These are phyloP conservation scores for Adela reaumurella DNA, from an alignment of 2,888 invertebrate species.

Conservation along the genomic window DNA sequence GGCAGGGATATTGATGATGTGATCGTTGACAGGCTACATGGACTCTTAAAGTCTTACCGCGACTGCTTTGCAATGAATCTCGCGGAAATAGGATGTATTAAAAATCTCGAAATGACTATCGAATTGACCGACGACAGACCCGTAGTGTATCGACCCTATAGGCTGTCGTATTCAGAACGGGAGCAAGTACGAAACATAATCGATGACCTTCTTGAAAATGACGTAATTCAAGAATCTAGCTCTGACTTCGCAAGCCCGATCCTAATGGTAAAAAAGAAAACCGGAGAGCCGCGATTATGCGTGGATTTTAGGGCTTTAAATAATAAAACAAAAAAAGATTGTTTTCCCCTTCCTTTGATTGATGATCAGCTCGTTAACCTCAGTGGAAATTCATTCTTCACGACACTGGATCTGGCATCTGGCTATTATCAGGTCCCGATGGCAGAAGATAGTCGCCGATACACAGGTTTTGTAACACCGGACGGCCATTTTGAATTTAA, in stretches of 20 bases:
- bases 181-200: constrained; percentile 2
- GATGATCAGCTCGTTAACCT: constrained; percentile 19
- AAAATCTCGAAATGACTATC: background rate
- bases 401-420: constrained; percentile 18
- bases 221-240: constrained; percentile 4
- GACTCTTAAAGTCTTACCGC: no score
- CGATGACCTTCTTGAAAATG: background rate
- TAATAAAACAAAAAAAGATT: constrained; percentile 14
- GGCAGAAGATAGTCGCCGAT: constrained; percentile 13
- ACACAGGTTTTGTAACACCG: constrained; percentile 20
- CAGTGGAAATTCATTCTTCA: constrained; percentile 17
- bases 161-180: constrained; percentile 4
- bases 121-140: constrained; percentile 6
- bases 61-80: no score
- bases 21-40: no score
- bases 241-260: constrained; percentile 18
- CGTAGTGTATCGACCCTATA: constrained; percentile 1
- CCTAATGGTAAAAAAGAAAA: constrained; percentile 15
- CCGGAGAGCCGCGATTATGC: constrained; percentile 12
- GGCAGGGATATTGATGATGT: no score
- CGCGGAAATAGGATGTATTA: no score
- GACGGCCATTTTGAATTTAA: no score
- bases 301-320: constrained; percentile 9
- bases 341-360: constrained; percentile 15
- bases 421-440: constrained; percentile 23